Base-by-base conservation (phyloP, 2,888 invertebrate genomes). In the Lottia scabra region DNA sequence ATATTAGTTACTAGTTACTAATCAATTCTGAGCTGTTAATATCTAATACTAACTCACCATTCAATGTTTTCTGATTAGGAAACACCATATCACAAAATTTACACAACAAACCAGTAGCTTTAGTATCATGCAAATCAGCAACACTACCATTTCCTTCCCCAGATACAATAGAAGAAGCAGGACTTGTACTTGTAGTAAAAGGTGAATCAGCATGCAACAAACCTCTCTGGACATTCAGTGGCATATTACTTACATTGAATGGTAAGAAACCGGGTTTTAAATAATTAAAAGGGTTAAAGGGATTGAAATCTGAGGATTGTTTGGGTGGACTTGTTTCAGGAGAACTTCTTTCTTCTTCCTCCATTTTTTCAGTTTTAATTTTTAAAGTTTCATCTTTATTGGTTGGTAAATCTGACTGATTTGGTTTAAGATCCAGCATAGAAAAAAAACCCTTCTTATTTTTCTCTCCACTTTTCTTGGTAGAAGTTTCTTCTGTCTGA, bases 1-100 rank as follows among this genome's bases (percentile, higher is more conserved):
- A 38, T 8, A 38, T 38, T 38, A 38, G 38, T 38, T 38, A 30
- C 30, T 56, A 56, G n/a, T 56, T n/a, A 4, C 56, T 56, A 56
- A 56, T 56, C 56, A n/a, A 56, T 38, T 38, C 38, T 38, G 8
- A 38, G 8, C 8, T 38, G 38, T 38, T 38, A 38, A 38, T 38
- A 10, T 38, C 30, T 48, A 44, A 45, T 30, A 66, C 56, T 67
- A 16, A 75, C 79, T 80, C 75, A 87, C 97, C 96, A 89, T 97
- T 97, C 30, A 97, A 91, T 0, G 96, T 96, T 67, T 96, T 92
- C 48, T 96, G 91, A 87, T 96, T 97, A 0, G 96, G 95, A 87
- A 96, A 97, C 43, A 95, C 93, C 0, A 94, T 94, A 0, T 93
- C 92, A 89, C 98, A 98, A n/a, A 96, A 91, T 75, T 96, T 92